These are phyloP conservation scores for Podarcis muralis DNA, from an alignment of 2,113 vertebrate species.

Conservation along the genomic window DNA sequence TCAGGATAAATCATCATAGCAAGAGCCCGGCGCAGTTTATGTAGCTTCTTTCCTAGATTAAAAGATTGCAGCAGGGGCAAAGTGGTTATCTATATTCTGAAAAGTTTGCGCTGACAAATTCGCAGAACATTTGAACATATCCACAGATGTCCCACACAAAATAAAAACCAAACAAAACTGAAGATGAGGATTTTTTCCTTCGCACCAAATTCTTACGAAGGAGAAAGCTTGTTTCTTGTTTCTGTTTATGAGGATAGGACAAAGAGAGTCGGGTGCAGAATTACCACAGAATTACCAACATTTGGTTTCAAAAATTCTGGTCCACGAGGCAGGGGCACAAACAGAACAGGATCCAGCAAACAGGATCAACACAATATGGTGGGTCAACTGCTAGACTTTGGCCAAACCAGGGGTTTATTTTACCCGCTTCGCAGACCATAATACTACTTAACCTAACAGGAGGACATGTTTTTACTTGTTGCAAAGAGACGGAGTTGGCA, in stretches of 20 bases:
- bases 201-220: background rate
- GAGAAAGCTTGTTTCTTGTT: background rate
- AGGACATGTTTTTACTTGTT: background rate
- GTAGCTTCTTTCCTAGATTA: constrained; percentile 3
- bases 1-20: background rate
- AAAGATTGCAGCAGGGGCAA: background rate
- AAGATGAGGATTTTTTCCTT: background rate
- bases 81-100: background rate
- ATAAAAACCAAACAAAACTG: background rate
- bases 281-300: background rate
- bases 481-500: background rate
- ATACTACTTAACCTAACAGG: background rate
- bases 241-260: too few relatives aligned
- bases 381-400: background rate
- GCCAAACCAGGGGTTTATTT: background rate
- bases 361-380: background rate
- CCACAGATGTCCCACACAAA: background rate
- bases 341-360: background rate
- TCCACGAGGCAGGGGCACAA: too few relatives aligned
- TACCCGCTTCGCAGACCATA: background rate
- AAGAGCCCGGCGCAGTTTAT: background rate
- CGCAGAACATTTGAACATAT: background rate
- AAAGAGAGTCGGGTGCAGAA: background rate
- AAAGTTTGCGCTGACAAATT: background rate
- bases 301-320: background rate